Conservation (phyloP, 2,888 invertebrate species). For the Rhagophthalmus giganteus region DNA sequence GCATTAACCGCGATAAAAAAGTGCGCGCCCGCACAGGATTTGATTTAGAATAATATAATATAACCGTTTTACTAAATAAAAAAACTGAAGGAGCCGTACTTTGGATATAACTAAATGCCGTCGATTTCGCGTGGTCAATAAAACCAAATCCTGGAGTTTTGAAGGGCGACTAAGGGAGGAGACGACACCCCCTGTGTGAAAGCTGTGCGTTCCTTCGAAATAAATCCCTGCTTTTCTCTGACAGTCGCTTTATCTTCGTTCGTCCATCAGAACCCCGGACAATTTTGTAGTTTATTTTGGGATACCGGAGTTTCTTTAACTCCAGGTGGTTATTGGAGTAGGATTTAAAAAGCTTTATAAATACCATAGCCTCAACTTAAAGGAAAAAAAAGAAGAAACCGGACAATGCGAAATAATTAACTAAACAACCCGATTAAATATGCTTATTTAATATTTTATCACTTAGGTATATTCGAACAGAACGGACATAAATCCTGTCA, state of each 20-base stretch:
- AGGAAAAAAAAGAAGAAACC: too few species aligned
- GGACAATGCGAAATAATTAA: too few species aligned
- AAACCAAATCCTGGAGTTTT: constrained; percentile 4
- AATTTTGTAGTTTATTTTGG: constrained; percentile 5
- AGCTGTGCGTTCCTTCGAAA: constrained; percentile 12
- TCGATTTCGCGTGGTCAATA: constrained; percentile 8
- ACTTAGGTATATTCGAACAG: too few species aligned
- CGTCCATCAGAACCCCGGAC: constrained; percentile 11
- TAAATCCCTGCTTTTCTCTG: constrained; percentile 14
- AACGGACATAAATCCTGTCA: too few species aligned
- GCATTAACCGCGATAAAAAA: not conserved
- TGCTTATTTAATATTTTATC: too few species aligned
- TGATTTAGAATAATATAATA: not conserved
- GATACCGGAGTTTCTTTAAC: constrained; percentile 6
- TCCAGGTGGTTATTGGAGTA: constrained; percentile 1
- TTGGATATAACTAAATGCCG: not conserved
- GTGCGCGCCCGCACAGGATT: too few species aligned
- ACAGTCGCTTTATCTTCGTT: constrained; percentile 16
- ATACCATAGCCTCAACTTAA: too few species aligned
- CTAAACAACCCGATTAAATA: too few species aligned
- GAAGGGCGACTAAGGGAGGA: constrained; percentile 1
- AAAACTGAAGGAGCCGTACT: not conserved
- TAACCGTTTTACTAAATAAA: not conserved
- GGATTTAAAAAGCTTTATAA: not conserved
- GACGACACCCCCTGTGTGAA: constrained; percentile 9